These are phyloP conservation scores for Drosophila teissieri DNA, from an alignment of 1,140 invertebrate genomes.

Conservation along the genomic window DNA sequence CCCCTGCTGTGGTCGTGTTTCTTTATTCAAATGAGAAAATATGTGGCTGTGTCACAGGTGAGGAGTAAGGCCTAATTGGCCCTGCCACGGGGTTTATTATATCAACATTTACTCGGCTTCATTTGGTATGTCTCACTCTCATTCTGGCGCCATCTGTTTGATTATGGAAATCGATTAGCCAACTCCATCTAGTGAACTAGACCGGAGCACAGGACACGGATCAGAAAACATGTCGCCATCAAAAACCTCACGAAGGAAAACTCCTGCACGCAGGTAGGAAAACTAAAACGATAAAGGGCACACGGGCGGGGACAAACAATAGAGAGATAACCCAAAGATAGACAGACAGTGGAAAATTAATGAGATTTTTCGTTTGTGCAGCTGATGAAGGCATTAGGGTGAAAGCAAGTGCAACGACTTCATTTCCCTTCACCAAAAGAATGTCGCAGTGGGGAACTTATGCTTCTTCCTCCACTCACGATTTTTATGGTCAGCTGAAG, in stretches of 20 bases:
- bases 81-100: conserved; percentile 70
- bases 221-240: conserved; percentile 25
- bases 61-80: conserved; percentile 53
- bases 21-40: conserved; percentile 78
- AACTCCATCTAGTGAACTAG: conserved; percentile 40
- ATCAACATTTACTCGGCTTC: conserved; percentile 45
- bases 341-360: conserved; percentile 51
- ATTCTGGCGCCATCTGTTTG: conserved; percentile 40
- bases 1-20: conserved; percentile 53
- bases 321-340: conserved; percentile 38
- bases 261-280: conserved; percentile 35
- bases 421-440: conserved; percentile 37
- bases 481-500: conserved; percentile 36
- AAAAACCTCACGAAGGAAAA: conserved; percentile 41
- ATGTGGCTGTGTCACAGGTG: conserved; percentile 39
- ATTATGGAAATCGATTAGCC: conserved; percentile 53
- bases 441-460: conserved; percentile 58
- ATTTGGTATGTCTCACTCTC: conserved; percentile 46
- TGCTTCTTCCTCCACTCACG: conserved; percentile 16
- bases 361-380: conserved; percentile 61
- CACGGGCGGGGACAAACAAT: conserved; percentile 42
- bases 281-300: conserved; percentile 18
- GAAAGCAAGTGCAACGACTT: conserved; percentile 51
- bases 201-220: conserved; percentile 22
- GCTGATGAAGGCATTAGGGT: conserved; percentile 73